Evolutionary conservation across 2,113 vertebrate species (phyloP), one percentile per base, ranked within the genome.

Genomic region (Calyptommatus sinebrachiatus): DNA sequence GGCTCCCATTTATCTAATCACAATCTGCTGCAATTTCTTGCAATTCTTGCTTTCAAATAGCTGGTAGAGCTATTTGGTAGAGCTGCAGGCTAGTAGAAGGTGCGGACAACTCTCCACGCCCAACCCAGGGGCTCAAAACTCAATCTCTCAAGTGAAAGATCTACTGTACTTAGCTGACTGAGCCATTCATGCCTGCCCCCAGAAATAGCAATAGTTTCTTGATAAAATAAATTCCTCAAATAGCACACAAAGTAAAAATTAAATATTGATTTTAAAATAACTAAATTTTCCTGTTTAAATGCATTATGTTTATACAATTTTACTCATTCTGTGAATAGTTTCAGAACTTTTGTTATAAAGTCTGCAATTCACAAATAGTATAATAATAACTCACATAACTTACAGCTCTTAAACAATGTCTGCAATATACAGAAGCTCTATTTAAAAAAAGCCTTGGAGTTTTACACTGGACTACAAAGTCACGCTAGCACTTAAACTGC

Each of bases 371-470:
- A 83, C 75, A 85, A 77, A 48, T 2, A 31, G 26, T 78, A 24
- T 4, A 82, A 45, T 78, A 84, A 88, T 65, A 10, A 60, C 82
- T 77, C 63, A 73, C 78, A 81, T 79, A 84, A 77, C 46, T 72
- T 76, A 85, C 57, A 61, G 21, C 5, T 61, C 90, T 83, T 80
- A 86, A 81, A 84, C 78, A 83, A 70, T 60, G 83, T 83, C 78
- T 84, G 66, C 91, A 86, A 74, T 50, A 71, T 28, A 84, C 0
- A 0, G 48, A 67, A 62, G 60, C 24, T 80, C 86, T 83, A 69
- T 31, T 75, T 16, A 78, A 62, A 84, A 63, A 84, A 28, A 82
- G 73, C 20, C 53, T 69, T 80, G 62, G n/a, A 72, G 74, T 85
- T 18, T 76, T 3, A 8, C 69, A 74, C 66, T 16, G n/a, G 71